Evolutionary conservation across 2,113 vertebrate species (phyloP).

Genomic region (Semicossyphus pulcher): DNA sequence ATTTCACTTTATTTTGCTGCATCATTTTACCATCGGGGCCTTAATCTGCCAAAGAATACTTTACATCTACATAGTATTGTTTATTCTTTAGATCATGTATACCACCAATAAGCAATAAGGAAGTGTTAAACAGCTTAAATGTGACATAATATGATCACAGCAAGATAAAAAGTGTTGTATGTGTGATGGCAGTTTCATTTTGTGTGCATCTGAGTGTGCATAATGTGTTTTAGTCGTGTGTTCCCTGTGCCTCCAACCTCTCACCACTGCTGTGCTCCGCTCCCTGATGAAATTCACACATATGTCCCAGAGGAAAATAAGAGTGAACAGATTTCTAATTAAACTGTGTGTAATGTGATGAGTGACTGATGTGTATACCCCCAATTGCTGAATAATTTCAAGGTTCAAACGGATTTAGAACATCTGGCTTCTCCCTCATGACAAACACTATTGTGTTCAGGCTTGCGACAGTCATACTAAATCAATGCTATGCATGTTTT

Average conservation of each 20-base stretch:
- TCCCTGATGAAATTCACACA: slow-evolving; percentile 4
- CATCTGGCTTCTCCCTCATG: not conserved
- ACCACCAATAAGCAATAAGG: not conserved
- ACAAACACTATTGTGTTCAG: not conserved
- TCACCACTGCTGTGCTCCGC: not conserved
- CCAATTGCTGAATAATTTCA: slow-evolving; percentile 3
- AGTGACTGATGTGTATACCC: not conserved
- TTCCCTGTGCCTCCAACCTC: not conserved
- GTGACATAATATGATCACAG: too few species aligned
- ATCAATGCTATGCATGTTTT: not conserved
- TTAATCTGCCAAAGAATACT: not conserved
- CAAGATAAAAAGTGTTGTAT: not conserved
- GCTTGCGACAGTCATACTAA: not conserved
- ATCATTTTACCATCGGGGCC: not conserved
- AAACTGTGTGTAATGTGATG: slow-evolving; percentile 9
- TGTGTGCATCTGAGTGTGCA: not conserved
- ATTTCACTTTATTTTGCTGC: not conserved
- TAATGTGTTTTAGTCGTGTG: not conserved
- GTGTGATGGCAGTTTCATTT: not conserved
- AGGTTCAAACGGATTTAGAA: slow-evolving; percentile 1
- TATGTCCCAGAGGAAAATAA: not conserved
- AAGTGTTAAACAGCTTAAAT: too few species aligned
- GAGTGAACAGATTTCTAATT: slow-evolving; percentile 11
- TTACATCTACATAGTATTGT: too few species aligned
- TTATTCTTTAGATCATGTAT: too few species aligned